phyloP scores from a whole-genome alignment of 2,113 vertebrate species.

The Myxocyprinus asiaticus region DNA sequence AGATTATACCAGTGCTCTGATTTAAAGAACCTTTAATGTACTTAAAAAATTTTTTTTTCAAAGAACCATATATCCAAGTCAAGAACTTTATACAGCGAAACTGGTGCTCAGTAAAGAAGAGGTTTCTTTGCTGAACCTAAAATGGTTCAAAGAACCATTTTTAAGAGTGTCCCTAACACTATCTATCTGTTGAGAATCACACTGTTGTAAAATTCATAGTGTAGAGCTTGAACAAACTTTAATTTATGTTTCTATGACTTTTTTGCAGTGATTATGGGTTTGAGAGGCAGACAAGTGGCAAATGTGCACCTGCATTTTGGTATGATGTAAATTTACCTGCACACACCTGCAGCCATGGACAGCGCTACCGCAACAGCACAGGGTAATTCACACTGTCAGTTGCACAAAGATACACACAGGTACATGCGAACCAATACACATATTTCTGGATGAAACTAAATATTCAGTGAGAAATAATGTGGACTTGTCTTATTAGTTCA shows the following conservation, averaged over 20 bases:
- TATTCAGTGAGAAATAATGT: not conserved
- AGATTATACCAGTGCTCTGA: too few species aligned
- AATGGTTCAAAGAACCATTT: not conserved
- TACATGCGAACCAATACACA: not conserved
- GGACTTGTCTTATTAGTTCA: not conserved
- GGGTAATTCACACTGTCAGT: slow-evolving; percentile 72
- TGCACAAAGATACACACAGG: not conserved
- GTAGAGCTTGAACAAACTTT: not conserved
- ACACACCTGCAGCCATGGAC: slow-evolving; percentile 86
- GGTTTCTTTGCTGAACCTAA: not conserved
- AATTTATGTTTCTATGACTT: slow-evolving; percentile 15
- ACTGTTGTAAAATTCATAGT: not conserved
- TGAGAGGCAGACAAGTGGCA: slow-evolving; percentile 86
- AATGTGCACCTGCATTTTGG: slow-evolving; percentile 93
- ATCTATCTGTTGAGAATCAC: not conserved
- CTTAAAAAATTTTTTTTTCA: too few species aligned
- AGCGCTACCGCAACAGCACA: slow-evolving; percentile 91
- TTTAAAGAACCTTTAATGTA: too few species aligned
- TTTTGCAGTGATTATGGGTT: slow-evolving; percentile 90
- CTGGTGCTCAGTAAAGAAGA: not conserved
- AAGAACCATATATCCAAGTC: not conserved
- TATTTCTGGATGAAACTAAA: not conserved
- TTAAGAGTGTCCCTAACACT: not conserved
- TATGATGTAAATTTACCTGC: slow-evolving; percentile 81
- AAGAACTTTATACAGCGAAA: not conserved